These are phyloP conservation scores for Diadema setosum DNA, from an alignment of 35 echinoderm and acorn worm genomes.

Conservation along the genomic window DNA sequence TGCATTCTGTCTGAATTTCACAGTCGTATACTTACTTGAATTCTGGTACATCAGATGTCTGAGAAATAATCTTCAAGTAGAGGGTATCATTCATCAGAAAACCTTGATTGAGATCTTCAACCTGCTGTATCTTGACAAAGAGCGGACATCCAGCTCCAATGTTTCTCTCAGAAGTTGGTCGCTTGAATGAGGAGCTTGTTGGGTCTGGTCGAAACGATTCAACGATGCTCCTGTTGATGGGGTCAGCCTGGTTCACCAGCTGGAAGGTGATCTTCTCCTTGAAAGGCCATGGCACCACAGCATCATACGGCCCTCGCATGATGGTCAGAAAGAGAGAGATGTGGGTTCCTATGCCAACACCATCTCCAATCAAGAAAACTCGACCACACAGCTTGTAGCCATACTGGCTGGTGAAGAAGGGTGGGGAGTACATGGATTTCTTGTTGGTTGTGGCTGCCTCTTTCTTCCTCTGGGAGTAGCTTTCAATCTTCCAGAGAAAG, in stretches of 20 bases:
- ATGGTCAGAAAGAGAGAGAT: neutral
- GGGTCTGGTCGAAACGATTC: neutral
- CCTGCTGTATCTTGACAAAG: neutral
- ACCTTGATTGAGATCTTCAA: neutral
- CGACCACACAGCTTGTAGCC: slow-evolving; percentile 6
- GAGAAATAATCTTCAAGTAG: neutral
- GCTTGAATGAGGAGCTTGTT: neutral
- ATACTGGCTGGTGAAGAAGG: neutral
- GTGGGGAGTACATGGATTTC: neutral
- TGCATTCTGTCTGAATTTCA: no score
- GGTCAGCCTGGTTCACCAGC: neutral
- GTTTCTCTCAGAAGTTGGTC: neutral
- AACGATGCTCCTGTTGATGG: neutral
- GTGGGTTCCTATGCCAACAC: neutral
- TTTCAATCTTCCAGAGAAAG: neutral
- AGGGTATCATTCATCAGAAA: neutral
- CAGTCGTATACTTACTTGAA: no score
- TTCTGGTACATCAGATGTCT: neutral
- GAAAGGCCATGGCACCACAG: neutral
- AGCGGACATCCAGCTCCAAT: neutral
- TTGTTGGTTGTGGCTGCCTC: neutral
- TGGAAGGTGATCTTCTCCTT: neutral
- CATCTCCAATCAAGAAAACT: slow-evolving; percentile 12
- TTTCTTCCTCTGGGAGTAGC: neutral
- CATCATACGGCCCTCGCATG: neutral